These are phyloP conservation scores for Sebastiscus albofasciatus DNA, from an alignment of 2,797 vertebrate genomes.

Conservation along the genomic window DNA sequence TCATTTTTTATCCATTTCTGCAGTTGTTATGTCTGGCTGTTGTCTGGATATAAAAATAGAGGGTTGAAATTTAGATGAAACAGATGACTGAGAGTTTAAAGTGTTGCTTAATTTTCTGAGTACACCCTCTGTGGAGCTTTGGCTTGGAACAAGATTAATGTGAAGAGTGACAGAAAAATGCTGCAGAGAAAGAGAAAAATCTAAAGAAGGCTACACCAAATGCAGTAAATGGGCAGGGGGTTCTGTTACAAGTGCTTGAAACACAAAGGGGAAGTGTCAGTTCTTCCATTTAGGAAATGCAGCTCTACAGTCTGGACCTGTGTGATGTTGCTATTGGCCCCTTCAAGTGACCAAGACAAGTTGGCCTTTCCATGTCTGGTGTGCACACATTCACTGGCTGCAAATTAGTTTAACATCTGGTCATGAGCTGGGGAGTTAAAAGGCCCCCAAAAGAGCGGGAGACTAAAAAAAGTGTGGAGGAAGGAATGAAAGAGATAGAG, in stretches of 20 bases:
- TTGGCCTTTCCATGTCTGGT: conserved; percentile 48
- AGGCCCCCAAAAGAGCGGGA: conserved; percentile 34
- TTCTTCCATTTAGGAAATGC: conserved; percentile 35
- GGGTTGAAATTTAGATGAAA: conserved; percentile 46
- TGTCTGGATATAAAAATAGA: conserved; percentile 47
- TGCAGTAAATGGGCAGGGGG: not conserved
- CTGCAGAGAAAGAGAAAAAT: conserved; percentile 12
- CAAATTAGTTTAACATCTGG: conserved; percentile 84
- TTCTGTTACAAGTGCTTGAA: conserved; percentile 13
- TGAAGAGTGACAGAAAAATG: conserved; percentile 28
- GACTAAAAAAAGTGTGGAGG: conserved; percentile 28
- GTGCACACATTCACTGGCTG: conserved; percentile 59
- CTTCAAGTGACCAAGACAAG: conserved; percentile 48
- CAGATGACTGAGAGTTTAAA: conserved; percentile 41
- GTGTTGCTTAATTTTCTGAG: conserved; percentile 33
- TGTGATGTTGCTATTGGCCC: conserved; percentile 29
- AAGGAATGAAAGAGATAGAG: conserved; percentile 56
- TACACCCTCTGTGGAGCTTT: conserved; percentile 26
- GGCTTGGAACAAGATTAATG: conserved; percentile 13
- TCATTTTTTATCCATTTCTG: conserved; percentile 2
- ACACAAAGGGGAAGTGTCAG: conserved; percentile 45
- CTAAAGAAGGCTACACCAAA: not conserved
- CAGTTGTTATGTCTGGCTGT: conserved; percentile 52
- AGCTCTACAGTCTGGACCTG: conserved; percentile 23
- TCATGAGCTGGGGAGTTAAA: conserved; percentile 48